Evolutionary conservation across 2,888 invertebrate species (phyloP).

Genomic region (Agrilus cyanescens): DNA sequence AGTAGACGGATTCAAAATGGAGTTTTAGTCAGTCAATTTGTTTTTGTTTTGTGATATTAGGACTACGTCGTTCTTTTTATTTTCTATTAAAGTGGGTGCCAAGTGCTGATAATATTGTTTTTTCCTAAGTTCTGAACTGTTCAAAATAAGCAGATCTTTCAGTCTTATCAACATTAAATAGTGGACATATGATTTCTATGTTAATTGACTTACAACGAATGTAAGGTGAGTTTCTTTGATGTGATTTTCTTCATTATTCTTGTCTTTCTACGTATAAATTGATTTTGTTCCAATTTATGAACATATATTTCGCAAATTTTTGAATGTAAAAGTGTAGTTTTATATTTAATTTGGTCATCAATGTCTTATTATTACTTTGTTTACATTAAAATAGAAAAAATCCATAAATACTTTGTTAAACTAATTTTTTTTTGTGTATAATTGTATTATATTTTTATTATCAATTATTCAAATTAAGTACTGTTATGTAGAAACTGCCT

Average conservation of each 20-base stretch:
- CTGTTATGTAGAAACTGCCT: too few species aligned
- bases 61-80: too few species aligned
- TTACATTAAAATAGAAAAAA: too few species aligned
- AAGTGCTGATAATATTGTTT: too few species aligned
- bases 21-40: constrained; percentile 28
- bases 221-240: constrained; percentile 12
- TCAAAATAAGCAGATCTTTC: constrained; percentile 2
- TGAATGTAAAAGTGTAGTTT: too few species aligned
- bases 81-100: too few species aligned
- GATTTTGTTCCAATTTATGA: neutral
- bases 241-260: neutral
- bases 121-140: too few species aligned
- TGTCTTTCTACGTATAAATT: too few species aligned
- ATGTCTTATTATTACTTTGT: too few species aligned
- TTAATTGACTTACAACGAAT: constrained; percentile 9
- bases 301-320: neutral
- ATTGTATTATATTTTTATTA: neutral
- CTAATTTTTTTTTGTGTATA: too few species aligned
- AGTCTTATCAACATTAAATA: constrained; percentile 9
- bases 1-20: constrained; percentile 32
- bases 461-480: neutral
- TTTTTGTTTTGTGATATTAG: constrained; percentile 21
- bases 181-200: constrained; percentile 14
- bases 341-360: too few species aligned
- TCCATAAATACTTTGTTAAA: too few species aligned